Base-by-base conservation (phyloP, 2,113 vertebrate genomes). In the Alethe diademata region DNA sequence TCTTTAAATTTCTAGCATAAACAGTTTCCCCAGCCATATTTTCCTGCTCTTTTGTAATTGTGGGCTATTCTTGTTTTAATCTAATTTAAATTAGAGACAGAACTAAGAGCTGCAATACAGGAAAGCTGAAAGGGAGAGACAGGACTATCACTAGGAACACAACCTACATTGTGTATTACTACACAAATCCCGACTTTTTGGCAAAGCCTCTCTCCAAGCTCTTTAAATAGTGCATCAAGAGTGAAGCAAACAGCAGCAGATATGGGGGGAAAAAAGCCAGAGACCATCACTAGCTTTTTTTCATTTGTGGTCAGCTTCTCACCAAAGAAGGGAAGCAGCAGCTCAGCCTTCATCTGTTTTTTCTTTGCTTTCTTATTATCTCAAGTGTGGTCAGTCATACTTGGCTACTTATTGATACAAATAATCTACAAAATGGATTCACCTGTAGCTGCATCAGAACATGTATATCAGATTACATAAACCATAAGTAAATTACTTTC, bases 1-100 rank as follows among this genome's bases (percentile, higher is more conserved):
- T 72, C 78, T 88, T 95, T 51, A 95, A 94, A 69, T 51, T 65
- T 93, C 58, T 93, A 91, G 87, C 69, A 91, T 61, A 92, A 96
- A 95, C 83, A 92, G 57, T 76, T 79, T 67, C 11, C 31, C 20
- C 33, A 65, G 51, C 35, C 54, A 54, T 79, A 72, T 57, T 94
- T 86, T 93, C 83, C 54, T 94, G 36, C 23, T 90, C 9, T 73
- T 92, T 83, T n/a, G 0, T 36, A 90, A 90, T 7, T 57, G 36
- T 60, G 57, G 43, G 14, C 31, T 82, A 79, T 36, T 45, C 82
- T 70, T 92, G 17, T 61, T 76, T 76, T 35, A 82, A 94, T 84
- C 66, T 86, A 54, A 66, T 74, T 87, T 91, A 88, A 95, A 94
- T 78, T 84, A 93, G 93, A 88, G 82, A 47, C 88, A 95, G 78